Conservation (phyloP, 2,888 invertebrate species). For the Spisula subtruncata region DNA sequence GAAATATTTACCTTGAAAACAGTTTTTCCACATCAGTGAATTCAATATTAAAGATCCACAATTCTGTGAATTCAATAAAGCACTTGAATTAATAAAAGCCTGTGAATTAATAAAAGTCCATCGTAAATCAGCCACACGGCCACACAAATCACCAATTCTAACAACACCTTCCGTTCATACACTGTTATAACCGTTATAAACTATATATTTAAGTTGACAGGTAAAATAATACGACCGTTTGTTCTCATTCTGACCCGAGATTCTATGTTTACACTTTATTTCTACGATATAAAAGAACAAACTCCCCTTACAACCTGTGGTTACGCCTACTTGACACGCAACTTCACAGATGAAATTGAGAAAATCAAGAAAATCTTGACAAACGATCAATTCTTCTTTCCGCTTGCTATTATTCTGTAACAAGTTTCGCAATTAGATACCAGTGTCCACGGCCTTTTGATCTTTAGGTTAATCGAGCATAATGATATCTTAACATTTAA, state of each 20-base stretch:
- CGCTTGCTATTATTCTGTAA: not conserved
- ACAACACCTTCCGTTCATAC: not conserved
- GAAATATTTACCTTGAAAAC: not conserved
- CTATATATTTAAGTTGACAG: not conserved
- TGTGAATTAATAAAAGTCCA: not conserved
- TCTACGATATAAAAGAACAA: constrained; percentile 15
- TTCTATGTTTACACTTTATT: constrained; percentile 43
- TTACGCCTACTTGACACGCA: constrained; percentile 43
- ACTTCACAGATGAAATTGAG: not conserved
- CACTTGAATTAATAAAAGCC: not conserved
- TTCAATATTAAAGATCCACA: not conserved
- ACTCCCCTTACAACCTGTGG: not conserved
- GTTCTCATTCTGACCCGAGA: not conserved
- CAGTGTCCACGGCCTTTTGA: constrained; percentile 39
- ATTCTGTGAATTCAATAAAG: no score
- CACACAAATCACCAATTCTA: not conserved
- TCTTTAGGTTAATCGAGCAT: not conserved
- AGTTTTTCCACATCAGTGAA: not conserved
- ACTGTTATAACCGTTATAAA: not conserved
- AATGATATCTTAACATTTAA: not conserved
- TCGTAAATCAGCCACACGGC: not conserved
- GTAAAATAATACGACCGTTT: not conserved
- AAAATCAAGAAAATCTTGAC: constrained; percentile 38
- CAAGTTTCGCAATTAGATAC: constrained; percentile 37
- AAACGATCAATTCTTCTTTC: constrained; percentile 27